These are phyloP conservation scores for Brotogeris chrysoptera DNA, from an alignment of 2,797 vertebrate species.

Conservation along the genomic window DNA sequence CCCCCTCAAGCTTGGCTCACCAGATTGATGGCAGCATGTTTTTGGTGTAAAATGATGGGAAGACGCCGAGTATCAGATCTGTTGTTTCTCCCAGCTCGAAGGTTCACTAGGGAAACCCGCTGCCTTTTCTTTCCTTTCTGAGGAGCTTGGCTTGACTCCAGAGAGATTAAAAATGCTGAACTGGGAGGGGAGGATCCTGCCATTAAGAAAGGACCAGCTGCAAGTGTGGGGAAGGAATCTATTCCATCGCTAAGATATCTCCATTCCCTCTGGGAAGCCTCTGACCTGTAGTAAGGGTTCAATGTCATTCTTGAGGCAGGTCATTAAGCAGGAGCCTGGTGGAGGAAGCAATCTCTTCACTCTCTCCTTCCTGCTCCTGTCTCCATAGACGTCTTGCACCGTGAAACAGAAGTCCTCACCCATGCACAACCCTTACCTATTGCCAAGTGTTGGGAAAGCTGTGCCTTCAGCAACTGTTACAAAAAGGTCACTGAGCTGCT, in stretches of 20 bases:
- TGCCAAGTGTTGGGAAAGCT: neutral
- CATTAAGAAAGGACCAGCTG: neutral
- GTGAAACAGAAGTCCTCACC: neutral
- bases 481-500: neutral
- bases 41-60: neutral
- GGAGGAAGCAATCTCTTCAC: neutral
- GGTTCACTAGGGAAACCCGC: neutral
- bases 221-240: neutral
- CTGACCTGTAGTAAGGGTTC: neutral
- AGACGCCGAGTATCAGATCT: neutral
- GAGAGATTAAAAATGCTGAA: slow-evolving; percentile 2
- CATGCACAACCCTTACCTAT: neutral
- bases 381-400: neutral
- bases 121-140: neutral
- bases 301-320: neutral
- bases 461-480: neutral
- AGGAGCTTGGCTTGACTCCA: neutral
- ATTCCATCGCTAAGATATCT: neutral
- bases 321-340: slow-evolving; percentile 9
- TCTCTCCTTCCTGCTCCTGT: neutral
- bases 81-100: neutral
- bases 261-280: neutral
- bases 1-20: neutral
- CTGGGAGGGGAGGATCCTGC: neutral
- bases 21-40: neutral